These are phyloP conservation scores for Tetheella fluctuosa DNA, from an alignment of 2,888 invertebrate species.

Conservation along the genomic window DNA sequence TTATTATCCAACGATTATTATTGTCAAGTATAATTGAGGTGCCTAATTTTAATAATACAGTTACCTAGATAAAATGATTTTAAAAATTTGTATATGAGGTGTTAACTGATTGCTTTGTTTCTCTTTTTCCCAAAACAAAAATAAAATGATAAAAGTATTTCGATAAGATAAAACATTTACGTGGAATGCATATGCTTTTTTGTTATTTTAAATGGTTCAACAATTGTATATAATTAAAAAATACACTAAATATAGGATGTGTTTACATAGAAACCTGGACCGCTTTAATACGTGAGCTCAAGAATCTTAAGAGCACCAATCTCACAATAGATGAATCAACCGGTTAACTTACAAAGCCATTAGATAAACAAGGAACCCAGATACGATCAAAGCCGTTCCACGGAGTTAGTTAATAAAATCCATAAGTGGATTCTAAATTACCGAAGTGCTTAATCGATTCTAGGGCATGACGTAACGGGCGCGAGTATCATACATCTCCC, in stretches of 20 bases:
- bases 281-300: neutral
- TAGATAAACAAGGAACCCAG: conserved; percentile 2
- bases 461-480: conserved; percentile 35
- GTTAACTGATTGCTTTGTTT: neutral
- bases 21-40: neutral
- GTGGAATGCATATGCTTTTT: neutral
- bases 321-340: neutral
- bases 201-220: neutral
- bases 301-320: neutral
- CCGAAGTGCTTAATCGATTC: conserved; percentile 19
- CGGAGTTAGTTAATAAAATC: conserved; percentile 9
- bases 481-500: conserved; percentile 39
- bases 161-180: neutral
- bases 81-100: neutral
- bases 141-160: neutral
- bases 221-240: neutral
- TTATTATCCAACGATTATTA: conserved; percentile 24
- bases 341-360: neutral
- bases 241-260: neutral
- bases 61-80: neutral
- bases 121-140: neutral
- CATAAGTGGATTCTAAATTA: conserved; percentile 10
- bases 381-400: conserved; percentile 6
- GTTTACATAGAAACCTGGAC: neutral
- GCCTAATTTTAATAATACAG: neutral